Conservation (phyloP, 2,113 vertebrate species). For the Pedetes capensis region DNA sequence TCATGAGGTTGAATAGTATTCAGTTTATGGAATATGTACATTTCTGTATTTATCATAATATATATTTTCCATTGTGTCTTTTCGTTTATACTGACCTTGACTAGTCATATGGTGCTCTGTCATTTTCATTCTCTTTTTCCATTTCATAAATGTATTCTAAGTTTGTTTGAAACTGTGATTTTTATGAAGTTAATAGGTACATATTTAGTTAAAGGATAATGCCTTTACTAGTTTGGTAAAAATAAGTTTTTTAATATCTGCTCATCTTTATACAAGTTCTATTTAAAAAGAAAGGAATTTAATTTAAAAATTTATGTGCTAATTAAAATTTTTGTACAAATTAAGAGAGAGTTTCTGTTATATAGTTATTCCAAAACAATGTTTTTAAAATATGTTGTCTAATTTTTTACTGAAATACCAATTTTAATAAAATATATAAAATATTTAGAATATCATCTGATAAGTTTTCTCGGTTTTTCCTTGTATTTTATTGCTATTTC, state of each 20-base stretch:
- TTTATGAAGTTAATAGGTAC: conserved; percentile 16
- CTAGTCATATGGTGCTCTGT: neutral
- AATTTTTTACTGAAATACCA: neutral
- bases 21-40: neutral
- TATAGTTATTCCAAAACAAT: neutral
- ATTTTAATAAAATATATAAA: neutral
- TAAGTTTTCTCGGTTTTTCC: neutral
- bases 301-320: neutral
- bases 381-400: neutral
- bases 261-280: neutral
- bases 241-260: neutral
- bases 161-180: neutral
- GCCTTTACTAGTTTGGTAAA: neutral
- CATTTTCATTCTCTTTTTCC: neutral
- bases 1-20: neutral
- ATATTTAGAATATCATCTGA: neutral
- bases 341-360: neutral
- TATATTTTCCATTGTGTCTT: neutral
- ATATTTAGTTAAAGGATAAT: neutral
- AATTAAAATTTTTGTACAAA: conserved; percentile 18
- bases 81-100: neutral
- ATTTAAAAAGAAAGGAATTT: neutral
- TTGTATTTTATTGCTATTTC: neutral
- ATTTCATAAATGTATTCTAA: neutral
- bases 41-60: neutral